Conservation (phyloP, 1,140 invertebrate species). For the Brachionus sp. region DNA sequence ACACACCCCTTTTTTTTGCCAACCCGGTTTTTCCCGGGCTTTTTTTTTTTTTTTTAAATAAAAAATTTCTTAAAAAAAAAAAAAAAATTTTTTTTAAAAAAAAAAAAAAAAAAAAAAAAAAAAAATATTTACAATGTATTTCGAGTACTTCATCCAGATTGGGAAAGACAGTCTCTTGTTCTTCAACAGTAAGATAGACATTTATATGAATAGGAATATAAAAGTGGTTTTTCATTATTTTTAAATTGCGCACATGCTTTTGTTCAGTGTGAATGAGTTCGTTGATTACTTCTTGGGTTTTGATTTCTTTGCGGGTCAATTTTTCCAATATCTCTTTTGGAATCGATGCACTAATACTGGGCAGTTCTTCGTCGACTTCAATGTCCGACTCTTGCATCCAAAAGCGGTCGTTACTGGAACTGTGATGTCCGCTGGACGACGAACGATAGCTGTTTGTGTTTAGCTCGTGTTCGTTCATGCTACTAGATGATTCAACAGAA, state of each 20-base stretch:
- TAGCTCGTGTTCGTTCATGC: not conserved
- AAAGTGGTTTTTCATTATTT: conserved; percentile 44
- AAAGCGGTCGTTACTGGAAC: not conserved
- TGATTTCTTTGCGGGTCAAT: conserved; percentile 9
- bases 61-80: not conserved
- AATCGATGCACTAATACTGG: not conserved
- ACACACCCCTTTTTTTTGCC: no score
- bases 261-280: conserved; percentile 45
- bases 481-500: not conserved
- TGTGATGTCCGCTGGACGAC: not conserved
- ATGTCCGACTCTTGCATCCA: conserved; percentile 42
- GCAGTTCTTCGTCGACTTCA: conserved; percentile 42
- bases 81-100: not conserved
- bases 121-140: conserved; percentile 24
- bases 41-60: no score
- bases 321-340: not conserved
- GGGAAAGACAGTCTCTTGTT: conserved; percentile 37
- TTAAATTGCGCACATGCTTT: conserved; percentile 43
- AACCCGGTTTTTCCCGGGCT: no score
- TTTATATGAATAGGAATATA: conserved; percentile 7
- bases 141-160: conserved; percentile 33
- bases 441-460: not conserved
- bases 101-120: not conserved
- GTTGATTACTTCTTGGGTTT: conserved; percentile 43
- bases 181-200: not conserved